These are phyloP conservation scores for Melinaea menophilus DNA, from an alignment of 2,888 invertebrate genomes.

Conservation along the genomic window DNA sequence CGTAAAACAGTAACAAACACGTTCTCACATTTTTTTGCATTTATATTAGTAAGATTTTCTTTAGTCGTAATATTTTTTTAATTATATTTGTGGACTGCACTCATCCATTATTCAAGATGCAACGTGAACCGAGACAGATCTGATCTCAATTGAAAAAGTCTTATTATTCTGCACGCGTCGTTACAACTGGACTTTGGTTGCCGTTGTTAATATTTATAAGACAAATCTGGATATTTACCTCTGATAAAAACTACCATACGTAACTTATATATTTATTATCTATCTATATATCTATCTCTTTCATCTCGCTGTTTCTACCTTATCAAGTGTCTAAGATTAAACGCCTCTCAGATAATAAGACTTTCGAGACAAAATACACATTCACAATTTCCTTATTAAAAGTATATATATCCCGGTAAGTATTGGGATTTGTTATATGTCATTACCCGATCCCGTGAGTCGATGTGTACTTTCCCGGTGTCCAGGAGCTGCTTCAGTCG, in stretches of 20 bases:
- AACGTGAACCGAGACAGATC: slow-evolving; percentile 1
- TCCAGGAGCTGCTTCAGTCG: slow-evolving; percentile 88
- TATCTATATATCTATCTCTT: too few relatives aligned
- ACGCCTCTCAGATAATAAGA: too few relatives aligned
- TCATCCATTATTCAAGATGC: not conserved
- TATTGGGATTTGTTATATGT: slow-evolving; percentile 15
- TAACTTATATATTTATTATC: too few relatives aligned
- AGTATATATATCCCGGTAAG: not conserved
- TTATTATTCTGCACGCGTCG: not conserved
- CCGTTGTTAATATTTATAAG: not conserved
- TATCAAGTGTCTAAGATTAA: too few relatives aligned
- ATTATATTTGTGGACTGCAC: not conserved
- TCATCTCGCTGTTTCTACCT: too few relatives aligned
- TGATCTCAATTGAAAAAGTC: not conserved
- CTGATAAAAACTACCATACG: too few relatives aligned
- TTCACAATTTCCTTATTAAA: too few relatives aligned
- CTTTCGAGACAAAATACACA: too few relatives aligned
- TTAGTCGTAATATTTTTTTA: too few relatives aligned
- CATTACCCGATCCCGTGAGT: slow-evolving; percentile 93
- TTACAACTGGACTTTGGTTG: not conserved
- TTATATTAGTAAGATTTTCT: too few relatives aligned
- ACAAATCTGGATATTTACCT: not conserved
- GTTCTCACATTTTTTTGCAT: too few relatives aligned
- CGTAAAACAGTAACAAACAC: too few relatives aligned
- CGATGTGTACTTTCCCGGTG: slow-evolving; percentile 96